Base-by-base conservation (phyloP, 2,797 vertebrate genomes). In the Chloroceryle amazona region DNA sequence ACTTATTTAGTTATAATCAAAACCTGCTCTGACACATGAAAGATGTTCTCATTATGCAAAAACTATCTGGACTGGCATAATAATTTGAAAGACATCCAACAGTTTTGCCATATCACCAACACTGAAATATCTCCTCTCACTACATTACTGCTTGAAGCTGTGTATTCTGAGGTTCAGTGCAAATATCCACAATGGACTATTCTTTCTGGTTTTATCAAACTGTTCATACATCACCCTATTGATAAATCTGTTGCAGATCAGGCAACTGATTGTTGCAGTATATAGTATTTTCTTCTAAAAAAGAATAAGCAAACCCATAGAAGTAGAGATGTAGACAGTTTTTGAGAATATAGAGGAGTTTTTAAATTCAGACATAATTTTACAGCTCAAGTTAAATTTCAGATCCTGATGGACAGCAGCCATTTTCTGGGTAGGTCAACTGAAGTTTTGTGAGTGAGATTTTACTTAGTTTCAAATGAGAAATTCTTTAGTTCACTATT, bases 1-100 rank as follows among this genome's bases (percentile, higher is more conserved):
- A 90, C 86, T 96, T 98, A 97, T 97, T 98, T 98, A 96, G 95
- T 95, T 98, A 90, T 95, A 97, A 97, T 96, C 92, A 97, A 97
- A 98, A 97, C 70, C 82, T 93, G 58, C 95, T 97, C 90, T 96
- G 97, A 97, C 94, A 97, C 74, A 93, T 97, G 88, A 98, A 98
- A 97, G 79, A 96, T 97, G 87, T 96, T 97, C 93, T 95, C 86
- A 97, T 98, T 97, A 98, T 97, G 92, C 90, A 95, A 97, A 96
- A 97, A 97, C 71, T 82, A 81, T 78, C 87, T 96, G 85, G 91
- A 92, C 78, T 90, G 82, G 93, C 86, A 97, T 97, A 96, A 97
- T 97, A 97, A 98, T 97, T 96, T 98, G 96, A 97, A 98, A 97
- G 83, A 73, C 68, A 92, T 81, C 88, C 82, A 95, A 81, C 52